A percentile compares a stretch with the other conserved stretches of the same genome.
Evolutionary conservation across 2,113 vertebrate species (phyloP).

Genomic region (Cyanoderma ruficeps): DNA sequence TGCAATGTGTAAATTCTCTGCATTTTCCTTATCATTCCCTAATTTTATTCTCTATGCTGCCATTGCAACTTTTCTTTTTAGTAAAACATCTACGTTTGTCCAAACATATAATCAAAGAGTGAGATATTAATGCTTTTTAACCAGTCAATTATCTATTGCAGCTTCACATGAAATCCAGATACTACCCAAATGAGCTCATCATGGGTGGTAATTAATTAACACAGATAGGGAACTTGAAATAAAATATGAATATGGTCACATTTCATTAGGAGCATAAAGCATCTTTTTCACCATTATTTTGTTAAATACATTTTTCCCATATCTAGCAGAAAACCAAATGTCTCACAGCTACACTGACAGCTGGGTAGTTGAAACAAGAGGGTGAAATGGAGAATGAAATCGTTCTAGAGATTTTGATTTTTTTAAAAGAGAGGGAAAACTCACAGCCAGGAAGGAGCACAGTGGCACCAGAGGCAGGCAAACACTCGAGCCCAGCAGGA

Average conservation of each 20-base stretch:
- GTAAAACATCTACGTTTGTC: not conserved
- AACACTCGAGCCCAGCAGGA: not conserved
- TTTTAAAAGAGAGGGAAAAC: not conserved
- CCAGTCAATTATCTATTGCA: slow-evolving; percentile 17
- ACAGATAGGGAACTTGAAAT: slow-evolving; percentile 6
- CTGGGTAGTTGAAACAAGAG: not conserved
- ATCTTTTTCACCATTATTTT: not conserved
- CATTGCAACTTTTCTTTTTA: not conserved
- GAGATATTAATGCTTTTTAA: slow-evolving; percentile 54
- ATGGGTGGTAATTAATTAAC: slow-evolving; percentile 55
- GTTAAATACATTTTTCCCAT: slow-evolving; percentile 5
- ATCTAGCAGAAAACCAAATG: not conserved
- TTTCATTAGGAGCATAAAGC: slow-evolving; percentile 12
- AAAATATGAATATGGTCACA: slow-evolving; percentile 3
- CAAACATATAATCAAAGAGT: not conserved
- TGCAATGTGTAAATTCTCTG: slow-evolving; percentile 22
- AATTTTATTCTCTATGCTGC: slow-evolving; percentile 12
- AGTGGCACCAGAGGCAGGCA: not conserved
- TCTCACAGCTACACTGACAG: not conserved
- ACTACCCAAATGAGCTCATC: slow-evolving; percentile 17
- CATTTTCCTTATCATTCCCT: not conserved
- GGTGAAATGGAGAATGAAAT: not conserved
- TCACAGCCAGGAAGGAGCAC: not conserved
- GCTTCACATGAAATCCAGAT: slow-evolving; percentile 25
- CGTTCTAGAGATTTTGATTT: not conserved